A percentile compares a stretch with the other conserved stretches of the same genome.
Evolutionary conservation across 2,888 invertebrate genomes (phyloP).

Genomic region (Drosophila birchii): DNA sequence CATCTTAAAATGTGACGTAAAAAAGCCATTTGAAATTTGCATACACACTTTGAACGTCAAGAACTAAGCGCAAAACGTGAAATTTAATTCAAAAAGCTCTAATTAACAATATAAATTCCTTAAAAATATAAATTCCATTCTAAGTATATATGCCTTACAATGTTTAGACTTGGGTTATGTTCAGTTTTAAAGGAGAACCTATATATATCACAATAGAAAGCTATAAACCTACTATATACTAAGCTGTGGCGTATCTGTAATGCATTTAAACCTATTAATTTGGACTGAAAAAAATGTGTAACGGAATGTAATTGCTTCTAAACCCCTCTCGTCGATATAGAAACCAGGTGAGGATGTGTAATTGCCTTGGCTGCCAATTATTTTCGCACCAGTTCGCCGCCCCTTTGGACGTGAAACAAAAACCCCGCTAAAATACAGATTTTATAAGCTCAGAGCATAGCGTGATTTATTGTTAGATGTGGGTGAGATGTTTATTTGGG

Average conservation of each 20-base stretch:
- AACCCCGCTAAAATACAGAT: slow-evolving; percentile 8
- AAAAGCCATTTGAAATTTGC: not conserved
- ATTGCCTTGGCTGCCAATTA: slow-evolving; percentile 48
- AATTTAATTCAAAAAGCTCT: not conserved
- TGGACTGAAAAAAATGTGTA: slow-evolving; percentile 64
- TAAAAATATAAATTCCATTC: not conserved
- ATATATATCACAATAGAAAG: slow-evolving; percentile 10
- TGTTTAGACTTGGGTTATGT: not conserved
- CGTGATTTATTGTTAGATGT: slow-evolving; percentile 17
- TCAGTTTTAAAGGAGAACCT: not conserved
- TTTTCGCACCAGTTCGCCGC: slow-evolving; percentile 35
- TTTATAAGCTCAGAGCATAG: slow-evolving; percentile 22
- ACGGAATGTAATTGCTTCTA: slow-evolving; percentile 58
- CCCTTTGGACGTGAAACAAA: slow-evolving; percentile 22
- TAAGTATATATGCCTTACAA: not conserved
- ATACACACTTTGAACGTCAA: not conserved
- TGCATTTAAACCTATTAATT: slow-evolving; percentile 53
- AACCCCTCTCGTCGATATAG: slow-evolving; percentile 1
- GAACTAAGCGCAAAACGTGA: not conserved
- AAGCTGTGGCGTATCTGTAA: slow-evolving; percentile 27
- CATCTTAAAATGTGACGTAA: not conserved
- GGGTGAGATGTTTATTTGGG: not conserved
- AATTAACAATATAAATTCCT: not conserved
- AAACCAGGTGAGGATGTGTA: slow-evolving; percentile 32
- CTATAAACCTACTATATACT: slow-evolving; percentile 2